Percentiles rank a stretch among this genome's conserved stretches.
Conservation (phyloP, 2,113 vertebrate species). For the Heliornis fulica region DNA sequence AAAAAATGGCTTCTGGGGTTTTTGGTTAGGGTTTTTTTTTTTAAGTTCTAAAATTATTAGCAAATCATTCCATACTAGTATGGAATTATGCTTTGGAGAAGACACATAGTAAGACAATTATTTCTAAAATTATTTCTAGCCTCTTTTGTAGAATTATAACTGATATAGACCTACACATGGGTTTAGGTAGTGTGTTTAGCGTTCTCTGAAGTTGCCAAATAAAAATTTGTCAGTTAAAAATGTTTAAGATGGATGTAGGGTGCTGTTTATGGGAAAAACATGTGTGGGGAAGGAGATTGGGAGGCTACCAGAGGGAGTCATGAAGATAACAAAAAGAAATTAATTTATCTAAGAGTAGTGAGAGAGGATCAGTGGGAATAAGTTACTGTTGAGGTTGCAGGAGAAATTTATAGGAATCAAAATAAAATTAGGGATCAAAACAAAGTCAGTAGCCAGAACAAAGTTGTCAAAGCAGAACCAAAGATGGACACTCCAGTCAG, state of each 20-base stretch:
- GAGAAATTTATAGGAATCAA: neutral
- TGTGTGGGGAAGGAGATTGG: neutral
- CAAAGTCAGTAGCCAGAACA: neutral
- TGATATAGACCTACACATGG: neutral
- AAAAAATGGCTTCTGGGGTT: neutral
- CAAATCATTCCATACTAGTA: neutral
- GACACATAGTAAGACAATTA: neutral
- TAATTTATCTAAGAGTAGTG: neutral
- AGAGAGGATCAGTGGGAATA: neutral
- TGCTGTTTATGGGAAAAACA: neutral
- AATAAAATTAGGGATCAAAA: neutral
- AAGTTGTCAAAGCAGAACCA: neutral
- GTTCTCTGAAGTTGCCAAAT: neutral
- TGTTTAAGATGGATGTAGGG: neutral
- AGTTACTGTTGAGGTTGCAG: neutral
- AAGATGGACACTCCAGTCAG: neutral
- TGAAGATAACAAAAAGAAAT: neutral
- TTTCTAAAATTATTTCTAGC: neutral
- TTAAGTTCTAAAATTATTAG: neutral
- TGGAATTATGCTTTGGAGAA: neutral
- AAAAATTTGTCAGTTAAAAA: neutral
- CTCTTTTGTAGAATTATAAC: neutral
- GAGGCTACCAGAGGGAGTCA: neutral
- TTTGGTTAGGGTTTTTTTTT: neutral
- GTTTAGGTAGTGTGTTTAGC: neutral